Base-by-base conservation (phyloP, 2,113 vertebrate genomes). In the Atractosteus spatula region DNA sequence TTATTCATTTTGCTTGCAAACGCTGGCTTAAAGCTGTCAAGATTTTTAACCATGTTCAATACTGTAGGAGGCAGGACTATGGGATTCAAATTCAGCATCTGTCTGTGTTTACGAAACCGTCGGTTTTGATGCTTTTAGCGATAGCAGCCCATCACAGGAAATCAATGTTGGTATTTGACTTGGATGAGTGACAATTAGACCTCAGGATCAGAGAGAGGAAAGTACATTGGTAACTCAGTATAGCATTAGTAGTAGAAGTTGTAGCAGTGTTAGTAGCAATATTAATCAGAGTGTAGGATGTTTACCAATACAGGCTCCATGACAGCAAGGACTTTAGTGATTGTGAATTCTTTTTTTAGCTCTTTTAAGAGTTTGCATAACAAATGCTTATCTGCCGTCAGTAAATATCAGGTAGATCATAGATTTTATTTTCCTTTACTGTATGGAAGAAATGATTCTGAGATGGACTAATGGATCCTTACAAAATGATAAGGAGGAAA, bases 401-500 rank as follows among this genome's bases (percentile, higher is more conserved):
- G 43, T 41, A 2, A 13, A 57, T 41, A 57, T n/a, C 51, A 66
- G 65, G 55, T 56, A 55, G 68, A 56, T 55, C 43, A 8, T 55
- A n/a, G 41, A 87, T 81, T 65, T 83, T 86, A 83, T 84, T 85
- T 86, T 82, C 81, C 66, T 65, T 76, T 73, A 72, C 74, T 73
- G 79, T 84, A 80, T 76, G 77, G 79, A 80, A 62, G 17, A 66
- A 71, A 70, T 82, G 80, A 86, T 81, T 81, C 74, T 71, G 74
- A 69, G 69, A 42, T 77, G 68, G 74, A 86, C 82, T 78, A 85
- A 89, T 85, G 82, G 85, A 70, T 71, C 84, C 79, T 83, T 87
- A 79, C 81, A 76, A 83, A 84, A 80, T 83, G 75, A 76, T 79
- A 81, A 77, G 76, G 76, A 71, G 70, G 77, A 76, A 80, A 86